A percentile compares a stretch with the other conserved stretches of the same genome.
phyloP scores from a whole-genome alignment of 2,888 invertebrate species.

The Aethes cnicana region DNA sequence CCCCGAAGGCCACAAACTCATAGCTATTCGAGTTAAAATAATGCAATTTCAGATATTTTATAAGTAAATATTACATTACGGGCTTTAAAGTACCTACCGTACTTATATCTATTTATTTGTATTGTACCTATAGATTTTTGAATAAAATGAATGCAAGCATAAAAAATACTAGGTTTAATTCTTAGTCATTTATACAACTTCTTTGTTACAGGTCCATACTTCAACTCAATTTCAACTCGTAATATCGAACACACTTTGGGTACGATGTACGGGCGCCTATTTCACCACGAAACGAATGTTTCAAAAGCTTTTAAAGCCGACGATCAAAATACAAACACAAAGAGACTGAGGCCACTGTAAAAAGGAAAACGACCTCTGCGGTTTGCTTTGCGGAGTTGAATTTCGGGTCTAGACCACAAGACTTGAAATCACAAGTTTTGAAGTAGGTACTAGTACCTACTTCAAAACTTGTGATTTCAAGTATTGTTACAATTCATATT shows the following conservation, averaged over 20 bases:
- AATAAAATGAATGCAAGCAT: too few relatives aligned
- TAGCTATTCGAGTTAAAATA: too few relatives aligned
- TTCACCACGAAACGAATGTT: slow-evolving; percentile 1
- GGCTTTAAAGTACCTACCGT: too few relatives aligned
- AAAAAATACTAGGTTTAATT: too few relatives aligned
- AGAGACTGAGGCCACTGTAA: slow-evolving; percentile 4
- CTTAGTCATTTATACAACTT: too few relatives aligned
- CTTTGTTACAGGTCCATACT: not conserved
- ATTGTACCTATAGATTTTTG: too few relatives aligned
- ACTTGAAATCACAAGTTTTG: slow-evolving; percentile 13
- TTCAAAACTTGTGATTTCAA: slow-evolving; percentile 16
- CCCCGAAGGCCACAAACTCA: too few relatives aligned
- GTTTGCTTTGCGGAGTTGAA: slow-evolving; percentile 7
- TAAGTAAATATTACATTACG: too few relatives aligned
- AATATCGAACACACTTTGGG: not conserved
- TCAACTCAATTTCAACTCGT: not conserved
- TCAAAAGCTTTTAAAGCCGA: slow-evolving; percentile 19
- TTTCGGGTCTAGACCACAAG: too few relatives aligned
- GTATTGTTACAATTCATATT: not conserved
- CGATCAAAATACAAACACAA: slow-evolving; percentile 19
- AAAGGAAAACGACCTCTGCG: slow-evolving; percentile 22
- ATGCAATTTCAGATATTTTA: too few relatives aligned
- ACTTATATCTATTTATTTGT: too few relatives aligned
- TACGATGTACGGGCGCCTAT: slow-evolving; percentile 1
- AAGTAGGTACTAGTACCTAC: slow-evolving; percentile 6